These are phyloP conservation scores for Sesia bembeciformis DNA, from an alignment of 2,888 invertebrate species.

Conservation along the genomic window DNA sequence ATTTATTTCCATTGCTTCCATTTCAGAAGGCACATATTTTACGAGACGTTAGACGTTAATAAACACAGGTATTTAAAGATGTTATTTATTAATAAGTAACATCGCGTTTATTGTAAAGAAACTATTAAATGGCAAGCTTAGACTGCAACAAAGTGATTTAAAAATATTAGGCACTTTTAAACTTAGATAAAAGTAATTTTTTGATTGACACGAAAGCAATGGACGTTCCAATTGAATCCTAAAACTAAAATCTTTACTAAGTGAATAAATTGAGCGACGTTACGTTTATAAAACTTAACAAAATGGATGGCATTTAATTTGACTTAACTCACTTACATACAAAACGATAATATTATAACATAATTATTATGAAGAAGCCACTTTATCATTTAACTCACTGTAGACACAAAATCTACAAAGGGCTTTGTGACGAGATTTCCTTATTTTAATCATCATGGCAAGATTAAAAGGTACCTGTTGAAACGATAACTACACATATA, in stretches of 20 bases:
- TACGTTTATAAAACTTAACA: conserved; percentile 70
- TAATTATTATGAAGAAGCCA: conserved; percentile 68
- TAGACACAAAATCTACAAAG: conserved; percentile 38
- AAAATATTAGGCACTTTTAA: too few relatives aligned
- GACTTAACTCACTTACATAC: conserved; percentile 70
- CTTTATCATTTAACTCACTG: conserved; percentile 52
- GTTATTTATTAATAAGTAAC: too few relatives aligned
- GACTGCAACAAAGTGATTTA: too few relatives aligned
- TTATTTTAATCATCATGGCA: conserved; percentile 72
- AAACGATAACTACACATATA: conserved; percentile 53
- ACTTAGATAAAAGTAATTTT: not conserved
- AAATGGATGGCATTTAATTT: conserved; percentile 74
- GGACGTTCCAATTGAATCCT: conserved; percentile 31
- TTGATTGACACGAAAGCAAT: conserved; percentile 30
- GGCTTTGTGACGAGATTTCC: conserved; percentile 67
- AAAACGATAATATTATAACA: conserved; percentile 50
- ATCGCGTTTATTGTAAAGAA: too few relatives aligned
- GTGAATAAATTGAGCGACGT: conserved; percentile 71
- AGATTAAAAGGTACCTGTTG: conserved; percentile 74
- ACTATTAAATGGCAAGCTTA: too few relatives aligned
- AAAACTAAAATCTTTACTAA: conserved; percentile 53
- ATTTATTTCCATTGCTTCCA: conserved; percentile 45
- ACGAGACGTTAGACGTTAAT: too few relatives aligned
- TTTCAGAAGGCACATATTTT: not conserved
- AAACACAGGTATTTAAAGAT: too few relatives aligned